Conservation (phyloP, 2,113 vertebrate species). For the Tonatia bakeri region DNA sequence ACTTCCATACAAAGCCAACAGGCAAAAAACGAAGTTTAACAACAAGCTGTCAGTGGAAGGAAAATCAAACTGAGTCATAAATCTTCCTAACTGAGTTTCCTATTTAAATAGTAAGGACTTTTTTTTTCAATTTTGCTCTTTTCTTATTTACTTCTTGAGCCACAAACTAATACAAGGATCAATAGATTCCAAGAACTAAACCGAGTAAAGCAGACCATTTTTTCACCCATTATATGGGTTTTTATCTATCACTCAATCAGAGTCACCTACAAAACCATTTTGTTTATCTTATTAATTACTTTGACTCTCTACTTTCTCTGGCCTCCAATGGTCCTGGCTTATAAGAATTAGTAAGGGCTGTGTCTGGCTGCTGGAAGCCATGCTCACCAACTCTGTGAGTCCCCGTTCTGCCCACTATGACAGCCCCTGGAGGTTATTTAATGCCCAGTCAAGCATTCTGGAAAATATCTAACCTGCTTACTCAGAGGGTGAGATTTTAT, state of each 20-base stretch:
- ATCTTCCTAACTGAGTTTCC: background rate
- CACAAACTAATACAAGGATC: background rate
- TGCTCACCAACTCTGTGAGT: background rate
- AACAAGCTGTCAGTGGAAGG: background rate
- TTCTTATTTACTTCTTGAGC: background rate
- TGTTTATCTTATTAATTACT: background rate
- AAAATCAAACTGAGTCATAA: background rate
- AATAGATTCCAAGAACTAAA: background rate
- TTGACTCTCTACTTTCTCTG: background rate
- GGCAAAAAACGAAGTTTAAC: conserved; percentile 33
- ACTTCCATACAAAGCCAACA: background rate
- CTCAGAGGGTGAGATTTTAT: background rate
- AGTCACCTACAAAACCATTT: background rate
- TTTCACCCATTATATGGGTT: background rate
- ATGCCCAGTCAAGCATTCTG: background rate
- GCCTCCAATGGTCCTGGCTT: background rate
- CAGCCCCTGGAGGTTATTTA: background rate
- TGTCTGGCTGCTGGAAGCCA: background rate
- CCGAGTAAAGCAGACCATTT: background rate
- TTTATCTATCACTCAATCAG: background rate
- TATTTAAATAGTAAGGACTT: background rate
- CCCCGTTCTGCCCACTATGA: background rate
- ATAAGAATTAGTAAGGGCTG: background rate
- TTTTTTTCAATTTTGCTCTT: background rate
- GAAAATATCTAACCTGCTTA: background rate